A percentile compares a stretch with the other conserved stretches of the same genome.
phyloP scores from a whole-genome alignment of 1,140 invertebrate species.

The Telenomus remus region DNA sequence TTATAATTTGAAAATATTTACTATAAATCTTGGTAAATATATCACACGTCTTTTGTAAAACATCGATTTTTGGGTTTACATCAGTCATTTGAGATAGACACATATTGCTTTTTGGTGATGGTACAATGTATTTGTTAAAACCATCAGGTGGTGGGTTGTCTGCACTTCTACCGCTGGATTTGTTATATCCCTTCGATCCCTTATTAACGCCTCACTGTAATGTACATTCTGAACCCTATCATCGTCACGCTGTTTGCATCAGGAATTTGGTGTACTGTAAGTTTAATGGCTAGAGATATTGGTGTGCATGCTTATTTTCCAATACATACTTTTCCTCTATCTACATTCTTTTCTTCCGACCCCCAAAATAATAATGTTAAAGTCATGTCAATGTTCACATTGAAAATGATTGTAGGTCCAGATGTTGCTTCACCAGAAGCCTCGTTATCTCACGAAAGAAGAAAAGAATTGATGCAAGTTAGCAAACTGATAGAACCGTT shows the following conservation, averaged over 20 bases:
- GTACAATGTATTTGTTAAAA: slow-evolving; percentile 38
- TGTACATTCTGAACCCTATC: slow-evolving; percentile 74
- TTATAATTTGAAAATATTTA: no score
- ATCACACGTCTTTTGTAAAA: no score
- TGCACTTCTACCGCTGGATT: slow-evolving; percentile 73
- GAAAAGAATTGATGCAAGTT: slow-evolving; percentile 30
- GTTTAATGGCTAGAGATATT: slow-evolving; percentile 61
- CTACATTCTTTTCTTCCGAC: no score
- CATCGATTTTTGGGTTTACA: no score
- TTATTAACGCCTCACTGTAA: slow-evolving; percentile 73
- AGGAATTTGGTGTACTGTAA: slow-evolving; percentile 74
- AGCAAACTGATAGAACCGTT: slow-evolving; percentile 70
- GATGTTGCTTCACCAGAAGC: background rate
- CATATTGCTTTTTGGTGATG: no score
- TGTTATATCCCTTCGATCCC: slow-evolving; percentile 74
- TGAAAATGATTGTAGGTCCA: slow-evolving; percentile 17
- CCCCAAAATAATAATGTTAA: no score
- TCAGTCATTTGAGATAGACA: no score
- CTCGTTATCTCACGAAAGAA: slow-evolving; percentile 10
- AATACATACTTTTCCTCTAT: background rate
- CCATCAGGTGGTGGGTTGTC: slow-evolving; percentile 72
- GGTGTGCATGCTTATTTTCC: slow-evolving; percentile 41
- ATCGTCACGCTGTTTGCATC: slow-evolving; percentile 72
- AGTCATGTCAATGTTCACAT: no score
- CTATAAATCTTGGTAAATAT: no score